These are phyloP conservation scores for Xestia c-nigrum DNA, from an alignment of 2,888 invertebrate genomes.

Conservation along the genomic window DNA sequence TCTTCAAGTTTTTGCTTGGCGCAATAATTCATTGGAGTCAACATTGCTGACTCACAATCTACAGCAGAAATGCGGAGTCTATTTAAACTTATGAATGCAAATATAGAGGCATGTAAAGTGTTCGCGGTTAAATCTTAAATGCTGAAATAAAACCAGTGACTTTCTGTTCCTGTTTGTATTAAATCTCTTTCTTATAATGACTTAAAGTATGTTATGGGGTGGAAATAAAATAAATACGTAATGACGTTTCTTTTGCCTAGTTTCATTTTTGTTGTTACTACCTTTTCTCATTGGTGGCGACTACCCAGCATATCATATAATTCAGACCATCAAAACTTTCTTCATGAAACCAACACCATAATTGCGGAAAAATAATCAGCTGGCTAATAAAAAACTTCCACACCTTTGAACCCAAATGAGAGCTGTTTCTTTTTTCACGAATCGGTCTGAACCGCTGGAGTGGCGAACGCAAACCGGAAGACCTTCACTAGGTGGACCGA, in stretches of 20 bases:
- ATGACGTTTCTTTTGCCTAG: background rate
- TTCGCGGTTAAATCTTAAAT: conserved; percentile 10
- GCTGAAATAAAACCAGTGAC: background rate
- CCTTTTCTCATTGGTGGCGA: background rate
- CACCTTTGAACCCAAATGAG: background rate
- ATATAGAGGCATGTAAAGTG: conserved; percentile 18
- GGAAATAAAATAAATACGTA: no score
- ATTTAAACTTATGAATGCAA: conserved; percentile 56
- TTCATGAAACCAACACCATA: no score
- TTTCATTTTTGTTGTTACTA: background rate
- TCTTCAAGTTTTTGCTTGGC: conserved; percentile 40
- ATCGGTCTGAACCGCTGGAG: background rate
- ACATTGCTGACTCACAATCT: conserved; percentile 35
- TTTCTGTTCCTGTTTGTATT: background rate
- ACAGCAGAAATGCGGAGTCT: conserved; percentile 7
- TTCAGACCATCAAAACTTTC: background rate
- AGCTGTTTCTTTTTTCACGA: background rate
- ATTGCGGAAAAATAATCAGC: background rate
- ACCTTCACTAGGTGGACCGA: no score
- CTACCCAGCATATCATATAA: background rate
- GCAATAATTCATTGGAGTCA: conserved; percentile 39
- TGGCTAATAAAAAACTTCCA: background rate
- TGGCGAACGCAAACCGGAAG: no score
- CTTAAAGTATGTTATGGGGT: no score
- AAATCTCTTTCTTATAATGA: background rate